Base-by-base conservation (phyloP, 2,113 vertebrate species). In the Neoarius graeffei region DNA sequence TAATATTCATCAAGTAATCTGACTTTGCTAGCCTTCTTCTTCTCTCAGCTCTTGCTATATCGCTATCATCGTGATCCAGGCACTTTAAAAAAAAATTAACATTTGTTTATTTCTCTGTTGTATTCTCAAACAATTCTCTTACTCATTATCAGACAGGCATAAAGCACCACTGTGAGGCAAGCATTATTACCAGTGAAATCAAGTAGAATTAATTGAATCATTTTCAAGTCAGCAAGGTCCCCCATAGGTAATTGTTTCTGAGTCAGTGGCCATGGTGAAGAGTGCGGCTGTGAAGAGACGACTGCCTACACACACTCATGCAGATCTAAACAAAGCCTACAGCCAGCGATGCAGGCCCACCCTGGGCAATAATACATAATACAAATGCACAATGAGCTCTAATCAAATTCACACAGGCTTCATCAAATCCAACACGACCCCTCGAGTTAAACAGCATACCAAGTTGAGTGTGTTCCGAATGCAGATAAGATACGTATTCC, bases 191-290 rank as follows among this genome's bases (percentile, higher is more conserved):
- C 92, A 93, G 92, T 92, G 93, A 94, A 95, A 94, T 95, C 93
- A 93, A 92, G 92, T 91, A 93, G 87, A 94, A 95, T 95, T 93
- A 95, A 95, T 94, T 94, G 89, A 94, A 95, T 94, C 94, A 94
- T 94, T 92, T 93, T 94, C 91, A 93, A 94, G 94, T 94, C 93
- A 93, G 94, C 91, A 93, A 94, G 92, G 93, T 89, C 83, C 89
- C 90, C 80, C 81, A 81, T 90, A 91, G 88, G 88, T 94, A 95
- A 96, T 94, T 94, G 94, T 95, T 95, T 94, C 91, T 94, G 93
- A 95, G 93, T 94, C 94, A 94, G 92, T 94, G 94, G 93, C 88
- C 93, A 90, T 89, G 91, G 93, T 91, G 79, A 81, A 92, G 90
- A 85, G 91, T 42, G 89, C 91, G 89, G 83, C 69, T 52, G 57